Evolutionary conservation across 2,797 vertebrate species (phyloP).

Genomic region (Malurus leucopterus): DNA sequence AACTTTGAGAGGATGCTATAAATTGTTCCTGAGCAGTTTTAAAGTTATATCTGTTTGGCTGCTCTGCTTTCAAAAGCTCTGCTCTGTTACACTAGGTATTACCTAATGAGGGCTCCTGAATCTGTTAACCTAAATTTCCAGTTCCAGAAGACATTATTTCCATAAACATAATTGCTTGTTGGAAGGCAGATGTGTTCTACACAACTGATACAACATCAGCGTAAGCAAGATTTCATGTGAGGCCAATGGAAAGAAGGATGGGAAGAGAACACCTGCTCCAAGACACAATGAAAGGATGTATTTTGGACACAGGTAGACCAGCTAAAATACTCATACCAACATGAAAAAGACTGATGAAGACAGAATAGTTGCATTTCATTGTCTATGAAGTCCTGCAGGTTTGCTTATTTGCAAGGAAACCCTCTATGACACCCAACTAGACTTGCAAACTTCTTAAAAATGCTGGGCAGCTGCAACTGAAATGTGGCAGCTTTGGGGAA

Average conservation of each 20-base stretch:
- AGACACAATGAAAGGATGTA: rapidly evolving
- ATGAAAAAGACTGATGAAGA: not conserved
- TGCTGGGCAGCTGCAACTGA: not conserved
- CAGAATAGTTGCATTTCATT: not conserved
- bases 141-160: not conserved
- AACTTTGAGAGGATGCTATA: not conserved
- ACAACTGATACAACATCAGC: not conserved
- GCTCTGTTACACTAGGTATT: not conserved
- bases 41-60: not conserved
- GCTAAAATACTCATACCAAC: not conserved
- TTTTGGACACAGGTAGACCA: not conserved
- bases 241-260: not conserved
- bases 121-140: not conserved
- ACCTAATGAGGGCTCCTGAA: not conserved
- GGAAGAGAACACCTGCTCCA: not conserved
- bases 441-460: not conserved
- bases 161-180: not conserved
- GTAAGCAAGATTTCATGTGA: rapidly evolving
- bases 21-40: not conserved
- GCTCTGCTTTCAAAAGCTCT: not conserved
- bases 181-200: not conserved
- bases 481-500: not conserved
- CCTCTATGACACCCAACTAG: not conserved
- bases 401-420: not conserved
- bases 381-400: not conserved